Evolutionary conservation across 2,113 vertebrate genomes (phyloP).

Genomic region (Phaethon lepturus): DNA sequence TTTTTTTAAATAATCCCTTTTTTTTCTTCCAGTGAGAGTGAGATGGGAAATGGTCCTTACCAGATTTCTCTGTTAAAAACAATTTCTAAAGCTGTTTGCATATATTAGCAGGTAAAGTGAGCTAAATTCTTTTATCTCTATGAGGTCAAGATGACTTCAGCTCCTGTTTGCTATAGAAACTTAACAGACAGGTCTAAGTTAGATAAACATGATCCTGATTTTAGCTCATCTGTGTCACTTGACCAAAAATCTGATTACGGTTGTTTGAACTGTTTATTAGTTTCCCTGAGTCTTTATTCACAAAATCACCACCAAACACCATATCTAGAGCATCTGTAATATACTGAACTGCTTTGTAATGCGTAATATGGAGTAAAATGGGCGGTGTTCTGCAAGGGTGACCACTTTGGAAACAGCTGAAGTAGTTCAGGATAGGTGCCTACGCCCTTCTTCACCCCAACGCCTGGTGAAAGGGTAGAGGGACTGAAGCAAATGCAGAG

Average conservation of each 20-base stretch:
- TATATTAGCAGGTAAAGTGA: neutral
- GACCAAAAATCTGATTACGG: neutral
- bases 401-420: neutral
- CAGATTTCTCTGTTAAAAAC: neutral
- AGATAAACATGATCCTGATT: neutral
- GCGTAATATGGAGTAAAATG: accelerated
- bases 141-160: neutral
- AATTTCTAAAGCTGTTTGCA: neutral
- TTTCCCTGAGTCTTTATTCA: neutral
- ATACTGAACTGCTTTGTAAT: neutral
- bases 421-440: neutral
- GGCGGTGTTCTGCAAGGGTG: accelerated
- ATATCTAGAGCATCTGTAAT: too few species aligned
- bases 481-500: neutral
- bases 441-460: neutral
- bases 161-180: neutral
- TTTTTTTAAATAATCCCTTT: too few species aligned
- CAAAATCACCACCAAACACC: neutral
- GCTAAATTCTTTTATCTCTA: neutral
- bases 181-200: neutral
- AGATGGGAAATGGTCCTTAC: neutral
- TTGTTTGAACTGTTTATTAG: neutral
- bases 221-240: neutral
- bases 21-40: neutral
- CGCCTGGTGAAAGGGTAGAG: neutral